Conservation (phyloP, 2,888 invertebrate species). For the Adela reaumurella region DNA sequence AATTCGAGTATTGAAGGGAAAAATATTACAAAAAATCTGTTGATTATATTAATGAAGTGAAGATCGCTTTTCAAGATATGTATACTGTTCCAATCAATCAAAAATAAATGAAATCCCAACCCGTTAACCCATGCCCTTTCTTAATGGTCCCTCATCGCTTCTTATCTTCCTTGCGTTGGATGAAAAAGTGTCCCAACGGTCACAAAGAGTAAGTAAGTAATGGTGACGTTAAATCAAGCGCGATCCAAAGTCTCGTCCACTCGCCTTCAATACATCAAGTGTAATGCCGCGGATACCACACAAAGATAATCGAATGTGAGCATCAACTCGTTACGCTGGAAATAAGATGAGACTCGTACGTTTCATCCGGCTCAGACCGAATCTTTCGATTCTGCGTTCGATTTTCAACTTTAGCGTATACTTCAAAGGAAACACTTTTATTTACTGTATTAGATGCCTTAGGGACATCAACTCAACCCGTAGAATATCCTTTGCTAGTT, state of each 20-base stretch:
- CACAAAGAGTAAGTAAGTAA: slow-evolving; percentile 29
- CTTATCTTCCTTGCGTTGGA: too few relatives aligned
- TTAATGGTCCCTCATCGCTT: too few relatives aligned
- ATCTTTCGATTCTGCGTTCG: slow-evolving; percentile 16
- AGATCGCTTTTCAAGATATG: too few relatives aligned
- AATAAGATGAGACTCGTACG: slow-evolving; percentile 46
- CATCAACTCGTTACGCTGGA: slow-evolving; percentile 54
- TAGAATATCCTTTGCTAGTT: neutral
- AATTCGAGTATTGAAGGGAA: too few relatives aligned
- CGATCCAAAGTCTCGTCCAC: slow-evolving; percentile 49
- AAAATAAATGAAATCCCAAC: too few relatives aligned
- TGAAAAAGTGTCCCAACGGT: too few relatives aligned
- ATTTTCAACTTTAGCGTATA: slow-evolving; percentile 13
- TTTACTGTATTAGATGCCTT: neutral
- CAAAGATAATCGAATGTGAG: slow-evolving; percentile 55
- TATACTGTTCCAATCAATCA: too few relatives aligned
- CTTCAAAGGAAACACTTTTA: neutral
- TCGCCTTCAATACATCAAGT: slow-evolving; percentile 53
- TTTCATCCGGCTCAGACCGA: slow-evolving; percentile 20
- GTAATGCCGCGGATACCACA: slow-evolving; percentile 55
- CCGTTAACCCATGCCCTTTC: too few relatives aligned
- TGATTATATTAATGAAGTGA: too few relatives aligned
- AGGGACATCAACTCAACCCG: neutral
- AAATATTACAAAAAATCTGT: too few relatives aligned
- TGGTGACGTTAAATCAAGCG: slow-evolving; percentile 48